Base-by-base conservation (phyloP, 1,140 invertebrate genomes). In the Euwallacea fornicatus region DNA sequence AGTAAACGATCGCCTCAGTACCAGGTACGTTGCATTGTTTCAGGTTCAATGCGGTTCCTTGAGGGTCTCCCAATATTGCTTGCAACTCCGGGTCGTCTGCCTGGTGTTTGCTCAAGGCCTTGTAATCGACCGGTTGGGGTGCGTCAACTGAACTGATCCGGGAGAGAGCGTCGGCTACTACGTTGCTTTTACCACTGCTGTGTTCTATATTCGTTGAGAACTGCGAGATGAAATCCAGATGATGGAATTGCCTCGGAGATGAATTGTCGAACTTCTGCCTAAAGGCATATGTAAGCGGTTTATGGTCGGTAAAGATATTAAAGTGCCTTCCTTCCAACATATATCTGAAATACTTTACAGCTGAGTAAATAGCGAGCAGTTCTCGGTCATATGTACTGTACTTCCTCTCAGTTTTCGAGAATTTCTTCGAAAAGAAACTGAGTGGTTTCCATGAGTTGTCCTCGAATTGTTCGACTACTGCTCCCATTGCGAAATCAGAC, bases 371-470 rank as follows among this genome's bases (percentile, higher is more conserved):
- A 33, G 21, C 21, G 4, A 33, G 21, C 4, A 33, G 6, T 60
- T n/a, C 77, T 80, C 62, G 53, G 54, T 54, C 33, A 15, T 50
- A 50, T 2, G 46, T 50, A 50, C 46, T 50, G 13, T 50, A 50
- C 1, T 50, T 50, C 9, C 2, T 11, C 6, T 50, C 2, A 50
- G 46, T 6, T 2, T 10, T 6, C 6, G 46, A 50, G 6, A 50
- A 13, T 13, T 50, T 50, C 2, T 6, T 1, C 0, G 46, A 50
- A 6, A 50, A 50, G 13, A 50, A 50, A 10, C 46, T 13, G 1
- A 50, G 46, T 2, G 46, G 46, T 50, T 13, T 50, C 46, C 46
- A 50, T 1, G 46, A n/a, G 2, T 16, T 10, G 7, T 33, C 21
- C 4, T 33, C 21, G 4, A 33, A 33, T 33, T 33, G 21, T 4